phyloP scores from a whole-genome alignment of 2,113 vertebrate species.

The Calyptommatus sinebrachiatus region DNA sequence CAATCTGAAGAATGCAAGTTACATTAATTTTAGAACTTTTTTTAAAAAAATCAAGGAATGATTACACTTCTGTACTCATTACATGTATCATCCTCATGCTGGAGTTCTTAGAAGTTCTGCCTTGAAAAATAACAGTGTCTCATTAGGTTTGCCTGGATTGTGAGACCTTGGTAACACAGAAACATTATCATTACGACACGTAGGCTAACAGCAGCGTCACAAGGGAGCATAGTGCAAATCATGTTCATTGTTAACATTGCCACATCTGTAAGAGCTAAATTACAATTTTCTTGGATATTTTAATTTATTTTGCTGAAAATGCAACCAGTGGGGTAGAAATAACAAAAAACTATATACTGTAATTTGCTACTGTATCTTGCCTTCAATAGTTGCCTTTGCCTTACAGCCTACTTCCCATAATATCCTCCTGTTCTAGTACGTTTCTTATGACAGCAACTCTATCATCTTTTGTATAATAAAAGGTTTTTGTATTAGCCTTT shows the following conservation, averaged over 20 bases:
- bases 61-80: not conserved
- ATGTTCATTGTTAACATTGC: not conserved
- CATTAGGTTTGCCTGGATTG: not conserved
- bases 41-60: not conserved
- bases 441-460: too few relatives aligned
- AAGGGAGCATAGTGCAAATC: too few relatives aligned
- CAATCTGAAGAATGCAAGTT: not conserved
- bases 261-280: slow-evolving; percentile 35
- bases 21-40: not conserved
- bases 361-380: too few relatives aligned
- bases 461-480: too few relatives aligned
- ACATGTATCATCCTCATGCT: not conserved
- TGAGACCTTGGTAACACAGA: not conserved
- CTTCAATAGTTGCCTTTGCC: too few relatives aligned
- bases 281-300: slow-evolving; percentile 30
- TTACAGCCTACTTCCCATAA: too few relatives aligned
- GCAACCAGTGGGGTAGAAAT: too few relatives aligned
- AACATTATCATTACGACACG: not conserved
- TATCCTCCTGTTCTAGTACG: too few relatives aligned
- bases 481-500: too few relatives aligned
- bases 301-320: too few relatives aligned
- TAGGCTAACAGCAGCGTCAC: not conserved
- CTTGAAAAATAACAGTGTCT: not conserved
- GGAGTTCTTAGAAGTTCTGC: not conserved
- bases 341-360: too few relatives aligned